Percentiles rank a stretch among this genome's conserved stretches.
Conservation (phyloP, 2,888 invertebrate species). For the Caenorhabditis uteleia region DNA sequence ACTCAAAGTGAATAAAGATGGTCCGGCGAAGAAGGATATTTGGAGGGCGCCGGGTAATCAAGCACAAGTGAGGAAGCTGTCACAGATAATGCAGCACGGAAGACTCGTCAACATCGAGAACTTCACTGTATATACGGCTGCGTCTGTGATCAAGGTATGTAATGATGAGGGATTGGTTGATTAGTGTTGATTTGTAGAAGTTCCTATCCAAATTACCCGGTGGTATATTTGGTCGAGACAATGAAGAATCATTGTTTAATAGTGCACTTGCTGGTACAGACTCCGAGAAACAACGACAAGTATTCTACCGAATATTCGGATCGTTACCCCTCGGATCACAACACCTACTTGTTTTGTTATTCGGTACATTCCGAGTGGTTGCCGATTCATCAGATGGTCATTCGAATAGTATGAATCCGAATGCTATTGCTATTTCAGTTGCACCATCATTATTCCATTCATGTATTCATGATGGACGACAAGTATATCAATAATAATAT, state of each 20-base stretch:
- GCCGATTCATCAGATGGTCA: constrained; percentile 88
- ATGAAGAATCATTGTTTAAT: constrained; percentile 87
- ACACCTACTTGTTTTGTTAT: constrained; percentile 88
- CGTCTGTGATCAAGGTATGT: constrained; percentile 86
- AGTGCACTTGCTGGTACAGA: constrained; percentile 82
- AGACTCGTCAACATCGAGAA: constrained; percentile 74
- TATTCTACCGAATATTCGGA: constrained; percentile 89
- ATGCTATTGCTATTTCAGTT: constrained; percentile 91
- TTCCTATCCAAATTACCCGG: constrained; percentile 95
- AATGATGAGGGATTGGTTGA: neutral
- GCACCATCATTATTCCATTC: constrained; percentile 95
- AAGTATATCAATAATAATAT: constrained; percentile 73
- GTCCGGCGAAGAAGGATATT: constrained; percentile 88
- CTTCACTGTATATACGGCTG: constrained; percentile 95
- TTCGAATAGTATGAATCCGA: constrained; percentile 90
- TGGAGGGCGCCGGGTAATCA: constrained; percentile 94
- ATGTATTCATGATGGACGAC: constrained; percentile 87
- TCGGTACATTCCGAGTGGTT: constrained; percentile 94
- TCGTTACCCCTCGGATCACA: constrained; percentile 86
- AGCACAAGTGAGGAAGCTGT: constrained; percentile 72
- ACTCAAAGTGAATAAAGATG: constrained; percentile 91
- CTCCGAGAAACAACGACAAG: constrained; percentile 82
- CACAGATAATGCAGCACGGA: constrained; percentile 70
- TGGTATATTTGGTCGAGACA: constrained; percentile 90
- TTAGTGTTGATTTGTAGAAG: constrained; percentile 74